A percentile compares a stretch with the other conserved stretches of the same genome.
These are phyloP conservation scores for Erithacus rubecula DNA, from an alignment of 2,797 vertebrate genomes.

Conservation along the genomic window DNA sequence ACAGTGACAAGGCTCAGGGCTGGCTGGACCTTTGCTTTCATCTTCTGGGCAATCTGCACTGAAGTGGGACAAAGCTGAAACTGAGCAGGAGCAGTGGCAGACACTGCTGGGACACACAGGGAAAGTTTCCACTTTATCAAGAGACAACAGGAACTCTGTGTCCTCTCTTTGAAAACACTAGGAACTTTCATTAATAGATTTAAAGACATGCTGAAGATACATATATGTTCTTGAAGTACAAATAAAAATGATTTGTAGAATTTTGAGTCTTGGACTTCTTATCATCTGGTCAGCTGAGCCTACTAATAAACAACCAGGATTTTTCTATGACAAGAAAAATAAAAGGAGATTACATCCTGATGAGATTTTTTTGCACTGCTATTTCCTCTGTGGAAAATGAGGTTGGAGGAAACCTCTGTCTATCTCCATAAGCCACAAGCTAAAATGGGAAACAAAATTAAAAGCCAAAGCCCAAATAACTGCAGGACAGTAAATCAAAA, in stretches of 20 bases:
- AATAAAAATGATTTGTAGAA: neutral
- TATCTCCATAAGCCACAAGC: neutral
- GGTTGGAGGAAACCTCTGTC: slow-evolving; percentile 7
- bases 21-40: neutral
- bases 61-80: neutral
- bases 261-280: neutral
- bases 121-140: neutral
- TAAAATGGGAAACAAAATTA: slow-evolving; percentile 18
- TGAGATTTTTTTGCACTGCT: slow-evolving; percentile 19
- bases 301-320: neutral
- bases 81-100: neutral
- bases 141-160: neutral
- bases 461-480: slow-evolving; percentile 10
- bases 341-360: neutral
- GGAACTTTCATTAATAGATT: neutral
- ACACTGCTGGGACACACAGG: neutral
- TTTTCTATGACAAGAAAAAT: slow-evolving; percentile 36
- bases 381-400: slow-evolving; percentile 42
- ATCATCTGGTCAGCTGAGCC: neutral
- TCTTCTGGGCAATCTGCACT: neutral
- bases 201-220: neutral
- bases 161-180: neutral
- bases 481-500: neutral
- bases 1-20: neutral
- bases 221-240: neutral